phyloP scores from a whole-genome alignment of 1,140 invertebrate species.

The Aporrectodea caliginosa region DNA sequence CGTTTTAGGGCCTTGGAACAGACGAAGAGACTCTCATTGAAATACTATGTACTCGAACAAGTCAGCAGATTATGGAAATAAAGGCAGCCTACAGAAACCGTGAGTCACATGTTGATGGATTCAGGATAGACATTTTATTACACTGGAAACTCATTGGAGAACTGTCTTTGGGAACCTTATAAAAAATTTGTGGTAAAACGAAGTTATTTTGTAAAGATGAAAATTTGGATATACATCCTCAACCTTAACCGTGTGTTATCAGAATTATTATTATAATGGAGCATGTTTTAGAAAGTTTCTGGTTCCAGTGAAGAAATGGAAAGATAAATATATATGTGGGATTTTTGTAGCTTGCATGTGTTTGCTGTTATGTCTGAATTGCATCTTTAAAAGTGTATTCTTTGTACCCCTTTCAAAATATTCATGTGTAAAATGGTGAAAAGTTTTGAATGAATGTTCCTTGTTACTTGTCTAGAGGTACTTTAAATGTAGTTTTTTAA shows the following conservation, averaged over 20 bases:
- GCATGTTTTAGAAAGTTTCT: no score
- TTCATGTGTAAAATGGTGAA: no score
- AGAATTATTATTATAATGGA: neutral
- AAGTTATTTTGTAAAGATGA: neutral
- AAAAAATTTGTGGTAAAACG: neutral
- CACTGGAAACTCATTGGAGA: neutral
- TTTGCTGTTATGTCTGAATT: no score
- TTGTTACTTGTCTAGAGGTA: no score
- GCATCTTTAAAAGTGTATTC: no score
- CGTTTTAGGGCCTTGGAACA: slow-evolving; percentile 43
- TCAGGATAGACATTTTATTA: neutral
- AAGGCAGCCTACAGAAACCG: slow-evolving; percentile 39
- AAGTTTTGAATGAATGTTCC: no score
- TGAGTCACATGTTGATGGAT: slow-evolving; percentile 4
- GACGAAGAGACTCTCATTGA: slow-evolving; percentile 47
- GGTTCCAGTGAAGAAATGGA: no score
- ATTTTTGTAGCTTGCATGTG: no score
- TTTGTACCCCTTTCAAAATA: no score
- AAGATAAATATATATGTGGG: no score
- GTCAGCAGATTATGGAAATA: slow-evolving; percentile 48
- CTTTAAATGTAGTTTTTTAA: no score
- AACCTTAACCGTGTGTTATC: neutral
- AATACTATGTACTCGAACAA: slow-evolving; percentile 50
- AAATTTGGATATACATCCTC: neutral
- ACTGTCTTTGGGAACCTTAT: neutral